Evolutionary conservation across 1,140 invertebrate genomes (phyloP), one percentile per base, ranked within the genome.

Genomic region (Oncopeltus fasciatus): DNA sequence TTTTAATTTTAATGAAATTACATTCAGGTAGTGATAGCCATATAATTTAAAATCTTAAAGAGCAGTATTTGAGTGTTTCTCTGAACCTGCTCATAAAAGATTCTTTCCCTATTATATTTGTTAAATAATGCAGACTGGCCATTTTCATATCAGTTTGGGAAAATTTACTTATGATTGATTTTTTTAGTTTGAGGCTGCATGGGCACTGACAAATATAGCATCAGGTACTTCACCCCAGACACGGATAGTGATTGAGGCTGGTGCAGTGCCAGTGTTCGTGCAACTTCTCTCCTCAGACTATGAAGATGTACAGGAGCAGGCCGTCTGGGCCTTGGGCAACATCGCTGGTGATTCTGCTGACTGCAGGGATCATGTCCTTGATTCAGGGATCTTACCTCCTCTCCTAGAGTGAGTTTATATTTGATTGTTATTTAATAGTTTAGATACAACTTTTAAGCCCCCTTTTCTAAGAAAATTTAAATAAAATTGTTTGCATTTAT

Each of bases 161-260:
- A n/a, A n/a, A n/a, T n/a, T n/a, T n/a, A n/a, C n/a, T n/a, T n/a
- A 38, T 38, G 5, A 38, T 38, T 38, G 5, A 38, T 24, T 8
- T 31, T 74, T 78, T 33, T 74, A 97, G 88, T 98, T 98, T 78
- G 95, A 98, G 79, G 93, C 95, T 61, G 93, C 95, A 51, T 98
- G 95, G 95, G 92, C 93, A 53, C 74, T 98, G 64, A 98, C 95
- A 57, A 98, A 98, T 75, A 95, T 98, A 68, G 95, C 94, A 2
- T 95, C 92, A 2, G 95, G 95, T n/a, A 95, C 92, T 21, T 94
- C 92, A 18, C 78, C 85, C 62, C 94, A 98, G 75, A 98, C 95
- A 2, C 80, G 85, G 61, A 86, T 91, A 68, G 94, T 98, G 0
- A 90, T 98, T 67, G 89, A 95, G 68, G 90, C 91, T 33, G 92